Evolutionary conservation across 2,888 invertebrate species (phyloP).

Genomic region (Osmoderma eremita): DNA sequence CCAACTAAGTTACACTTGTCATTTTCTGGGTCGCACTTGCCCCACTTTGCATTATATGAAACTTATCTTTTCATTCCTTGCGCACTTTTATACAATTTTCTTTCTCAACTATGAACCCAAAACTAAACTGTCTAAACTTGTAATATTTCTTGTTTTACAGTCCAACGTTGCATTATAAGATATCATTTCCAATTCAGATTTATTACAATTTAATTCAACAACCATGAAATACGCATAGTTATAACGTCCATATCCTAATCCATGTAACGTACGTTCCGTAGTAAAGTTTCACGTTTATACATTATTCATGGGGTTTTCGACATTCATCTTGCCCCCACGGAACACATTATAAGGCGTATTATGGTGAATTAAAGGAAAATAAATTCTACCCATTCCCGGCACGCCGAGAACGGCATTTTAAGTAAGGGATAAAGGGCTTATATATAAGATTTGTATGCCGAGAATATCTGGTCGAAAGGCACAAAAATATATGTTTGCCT

Average conservation of each 20-base stretch:
- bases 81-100: too few relatives aligned
- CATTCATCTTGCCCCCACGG: conserved; percentile 12
- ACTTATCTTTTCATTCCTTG: too few relatives aligned
- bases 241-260: not conserved
- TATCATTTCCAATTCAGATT: conserved; percentile 14
- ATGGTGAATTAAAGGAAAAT: conserved; percentile 11
- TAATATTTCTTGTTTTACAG: too few relatives aligned
- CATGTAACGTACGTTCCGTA: not conserved
- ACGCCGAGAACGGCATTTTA: not conserved
- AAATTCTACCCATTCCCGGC: not conserved
- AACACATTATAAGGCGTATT: conserved; percentile 10
- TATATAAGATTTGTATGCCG: not conserved
- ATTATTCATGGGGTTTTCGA: conserved; percentile 9
- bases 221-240: conserved; percentile 1
- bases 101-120: too few relatives aligned
- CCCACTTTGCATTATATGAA: conserved; percentile 13
- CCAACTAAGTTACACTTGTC: conserved; percentile 31
- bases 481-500: not conserved
- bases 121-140: too few relatives aligned
- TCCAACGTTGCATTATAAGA: not conserved
- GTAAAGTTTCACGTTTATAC: conserved; percentile 3
- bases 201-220: conserved; percentile 22
- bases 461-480: not conserved
- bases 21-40: conserved; percentile 27
- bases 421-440: not conserved